Base-by-base conservation (phyloP, 2,113 vertebrate species). In the Grantiella picta region DNA sequence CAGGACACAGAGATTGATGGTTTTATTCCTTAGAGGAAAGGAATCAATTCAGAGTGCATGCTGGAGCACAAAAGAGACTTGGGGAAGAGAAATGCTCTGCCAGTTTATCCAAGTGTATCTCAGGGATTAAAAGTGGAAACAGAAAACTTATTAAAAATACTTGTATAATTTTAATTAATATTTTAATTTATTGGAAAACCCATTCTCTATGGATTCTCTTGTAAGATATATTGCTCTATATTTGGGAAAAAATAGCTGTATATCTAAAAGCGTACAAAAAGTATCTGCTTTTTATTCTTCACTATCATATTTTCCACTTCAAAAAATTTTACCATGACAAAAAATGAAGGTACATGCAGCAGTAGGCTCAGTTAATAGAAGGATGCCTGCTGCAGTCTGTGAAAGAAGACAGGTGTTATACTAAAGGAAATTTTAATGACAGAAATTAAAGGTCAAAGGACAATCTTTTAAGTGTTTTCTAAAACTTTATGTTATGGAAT, bases 11-110 rank as follows among this genome's bases (percentile, higher is more conserved):
- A 92, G 68, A 90, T 14, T 60, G 90, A 94, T 78, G 76, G 56
- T 16, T 97, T 96, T 82, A 66, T 66, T 94, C 61, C 59, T 81
- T 19, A 82, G 76, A 83, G 61, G 92, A 77, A 88, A 93, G 82
- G 61, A 96, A 92, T 72, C 72, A 81, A 54, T 90, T 89, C 49
- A 3, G 23, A 83, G 53, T 35, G 24, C n/a, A 47, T 49, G 38
- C 52, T 71, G 33, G 47, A 84, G 64, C 85, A 84, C 69, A 71
- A 50, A 82, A 66, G 71, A 86, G 64, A 68, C 49, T 90, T 35
- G 52, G 27, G 29, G 40, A 68, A 92, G 25, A 82, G 27, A 73
- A 73, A 56, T 40, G 49, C 31, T 75, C 53, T 81, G 56, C 38
- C 86, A 73, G 52, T 87, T 89, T 85, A 56, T 68, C 70, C 84